phyloP scores from a whole-genome alignment of 2,797 vertebrate species.

The Dermochelys coriacea region DNA sequence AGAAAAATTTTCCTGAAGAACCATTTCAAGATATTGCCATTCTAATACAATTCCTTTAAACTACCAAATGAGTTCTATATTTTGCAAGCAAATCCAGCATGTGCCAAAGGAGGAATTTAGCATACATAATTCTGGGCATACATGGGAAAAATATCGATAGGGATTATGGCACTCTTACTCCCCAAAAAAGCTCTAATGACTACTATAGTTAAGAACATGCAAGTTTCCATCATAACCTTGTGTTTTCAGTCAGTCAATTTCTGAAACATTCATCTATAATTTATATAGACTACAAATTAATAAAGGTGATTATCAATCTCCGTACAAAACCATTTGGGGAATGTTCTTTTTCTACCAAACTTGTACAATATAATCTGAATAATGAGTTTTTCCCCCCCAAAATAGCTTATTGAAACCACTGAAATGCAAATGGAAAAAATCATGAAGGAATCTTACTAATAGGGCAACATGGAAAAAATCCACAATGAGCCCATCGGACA shows the following conservation, averaged over 20 bases:
- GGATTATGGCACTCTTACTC: fast-evolving
- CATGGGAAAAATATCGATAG: not conserved
- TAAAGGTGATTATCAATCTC: not conserved
- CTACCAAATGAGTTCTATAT: not conserved
- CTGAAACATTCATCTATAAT: not conserved
- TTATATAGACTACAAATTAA: not conserved
- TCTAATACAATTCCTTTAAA: not conserved
- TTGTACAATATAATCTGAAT: not conserved
- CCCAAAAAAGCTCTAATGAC: not conserved
- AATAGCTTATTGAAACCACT: not conserved
- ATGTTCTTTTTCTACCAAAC: not conserved
- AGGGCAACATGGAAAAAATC: not conserved
- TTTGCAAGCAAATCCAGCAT: not conserved
- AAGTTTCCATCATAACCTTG: not conserved
- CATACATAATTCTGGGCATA: not conserved
- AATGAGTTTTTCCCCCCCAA: not conserved
- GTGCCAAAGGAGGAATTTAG: not conserved
- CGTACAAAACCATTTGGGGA: not conserved
- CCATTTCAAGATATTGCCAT: not conserved
- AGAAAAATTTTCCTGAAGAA: not conserved
- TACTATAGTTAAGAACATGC: not conserved
- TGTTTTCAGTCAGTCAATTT: not conserved
- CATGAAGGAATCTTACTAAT: not conserved
- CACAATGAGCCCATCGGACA: not conserved
- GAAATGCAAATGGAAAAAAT: not conserved